phyloP scores from a whole-genome alignment of 2,113 vertebrate species.

The Turdus rufiventris region DNA sequence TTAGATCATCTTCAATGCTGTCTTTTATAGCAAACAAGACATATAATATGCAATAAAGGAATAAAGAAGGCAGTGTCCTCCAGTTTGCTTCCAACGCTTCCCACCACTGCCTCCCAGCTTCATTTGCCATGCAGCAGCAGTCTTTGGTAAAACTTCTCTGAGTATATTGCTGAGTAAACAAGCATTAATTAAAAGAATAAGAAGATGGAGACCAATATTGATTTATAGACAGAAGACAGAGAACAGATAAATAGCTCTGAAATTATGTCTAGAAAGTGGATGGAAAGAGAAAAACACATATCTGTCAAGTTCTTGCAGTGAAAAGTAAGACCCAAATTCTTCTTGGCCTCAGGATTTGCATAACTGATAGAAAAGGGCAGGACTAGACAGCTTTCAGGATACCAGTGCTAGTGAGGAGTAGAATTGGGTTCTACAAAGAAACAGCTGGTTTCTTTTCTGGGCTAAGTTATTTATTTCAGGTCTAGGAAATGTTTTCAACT shows the following conservation, averaged over 20 bases:
- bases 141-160: neutral
- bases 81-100: neutral
- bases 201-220: neutral
- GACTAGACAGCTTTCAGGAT: neutral
- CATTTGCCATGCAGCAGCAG: neutral
- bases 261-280: neutral
- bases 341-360: neutral
- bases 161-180: neutral
- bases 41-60: neutral
- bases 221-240: neutral
- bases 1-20: neutral
- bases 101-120: neutral
- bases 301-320: neutral
- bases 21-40: neutral
- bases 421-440: neutral
- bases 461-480: neutral
- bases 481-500: neutral
- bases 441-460: neutral
- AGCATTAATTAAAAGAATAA: slow-evolving; percentile 9
- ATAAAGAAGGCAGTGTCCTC: neutral
- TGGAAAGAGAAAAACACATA: neutral
- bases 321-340: neutral
- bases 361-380: neutral
- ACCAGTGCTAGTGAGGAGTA: neutral
- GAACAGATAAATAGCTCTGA: neutral